Evolutionary conservation across 2,797 vertebrate species (phyloP), one percentile per base, ranked within the genome.

Genomic region (Parauchenoglanis punctatus): DNA sequence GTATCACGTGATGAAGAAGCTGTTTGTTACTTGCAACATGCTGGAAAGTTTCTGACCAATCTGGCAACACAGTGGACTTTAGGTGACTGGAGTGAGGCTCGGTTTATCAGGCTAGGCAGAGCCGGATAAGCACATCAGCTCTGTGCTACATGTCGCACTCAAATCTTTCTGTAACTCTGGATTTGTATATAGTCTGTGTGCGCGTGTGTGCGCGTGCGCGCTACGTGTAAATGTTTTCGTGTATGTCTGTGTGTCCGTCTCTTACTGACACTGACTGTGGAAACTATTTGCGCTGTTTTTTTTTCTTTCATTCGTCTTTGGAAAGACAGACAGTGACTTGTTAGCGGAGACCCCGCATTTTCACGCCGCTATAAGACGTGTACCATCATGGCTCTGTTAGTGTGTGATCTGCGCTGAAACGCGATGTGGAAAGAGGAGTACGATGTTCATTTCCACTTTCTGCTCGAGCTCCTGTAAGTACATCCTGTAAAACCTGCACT

Each of bases 351-450:
- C 23, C 31, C 28, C 31, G 77, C 31, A 2, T 15, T 35, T 58
- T 17, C 46, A 58, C 18, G 28, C 76, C 28, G 76, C 58, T 81
- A 2, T 49, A 12, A 28, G 7, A 18, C 44, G 7, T 28, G 28
- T 56, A 80, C 76, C 61, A 87, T 84, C 40, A 40, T 40, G 88
- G 81, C 77, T 86, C 46, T 83, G 78, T 44, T 54, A 56, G 84
- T 88, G 49, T 88, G 73, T 88, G 90, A 85, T 65, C 86, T 84
- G 88, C 11, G 81, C 87, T 88, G 93, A 93, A 93, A 89, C 93
- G 61, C 63, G 3, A 95, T 96, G 96, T 96, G 96, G 96, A 96
- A 95, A 85, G 94, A 95, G 35, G 96, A 96, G 94, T 96, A 96
- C 87, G 95, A 96, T 87, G 93, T 92, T 89, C 96, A 96, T 92